Evolutionary conservation across 2,797 vertebrate species (phyloP).

Genomic region (Lagorchestes hirsutus): DNA sequence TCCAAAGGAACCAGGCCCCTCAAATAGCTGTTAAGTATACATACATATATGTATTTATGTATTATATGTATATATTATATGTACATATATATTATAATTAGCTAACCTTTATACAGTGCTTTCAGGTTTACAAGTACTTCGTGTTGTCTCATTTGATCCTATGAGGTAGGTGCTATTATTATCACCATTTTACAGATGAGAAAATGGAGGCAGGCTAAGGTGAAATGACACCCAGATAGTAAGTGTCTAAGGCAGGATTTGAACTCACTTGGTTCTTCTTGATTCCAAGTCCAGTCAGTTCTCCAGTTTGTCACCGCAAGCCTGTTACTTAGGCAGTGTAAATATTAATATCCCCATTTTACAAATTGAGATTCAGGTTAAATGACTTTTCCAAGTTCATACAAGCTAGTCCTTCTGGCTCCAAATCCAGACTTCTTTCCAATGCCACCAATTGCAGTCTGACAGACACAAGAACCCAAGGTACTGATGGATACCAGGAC

Average conservation of each 20-base stretch:
- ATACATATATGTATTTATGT: background rate
- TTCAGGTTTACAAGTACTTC: background rate
- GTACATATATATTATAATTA: background rate
- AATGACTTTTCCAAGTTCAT: background rate
- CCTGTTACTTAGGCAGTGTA: background rate
- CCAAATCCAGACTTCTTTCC: background rate
- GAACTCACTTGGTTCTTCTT: background rate
- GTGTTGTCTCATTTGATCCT: background rate
- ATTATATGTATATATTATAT: background rate
- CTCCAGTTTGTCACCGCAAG: background rate
- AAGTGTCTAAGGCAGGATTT: background rate
- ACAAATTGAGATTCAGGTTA: background rate
- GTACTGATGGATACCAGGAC: background rate
- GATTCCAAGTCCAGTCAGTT: background rate
- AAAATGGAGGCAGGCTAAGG: background rate
- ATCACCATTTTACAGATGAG: background rate
- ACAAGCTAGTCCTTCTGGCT: background rate
- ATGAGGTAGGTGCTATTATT: background rate
- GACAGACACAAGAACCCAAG: background rate
- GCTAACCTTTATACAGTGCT: background rate
- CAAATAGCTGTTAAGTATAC: background rate
- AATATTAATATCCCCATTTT: background rate
- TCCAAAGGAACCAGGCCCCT: background rate
- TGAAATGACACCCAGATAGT: background rate
- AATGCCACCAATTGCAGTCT: background rate